These are phyloP conservation scores for Himalopsyche anomala DNA, from an alignment of 2,888 invertebrate species.

Conservation along the genomic window DNA sequence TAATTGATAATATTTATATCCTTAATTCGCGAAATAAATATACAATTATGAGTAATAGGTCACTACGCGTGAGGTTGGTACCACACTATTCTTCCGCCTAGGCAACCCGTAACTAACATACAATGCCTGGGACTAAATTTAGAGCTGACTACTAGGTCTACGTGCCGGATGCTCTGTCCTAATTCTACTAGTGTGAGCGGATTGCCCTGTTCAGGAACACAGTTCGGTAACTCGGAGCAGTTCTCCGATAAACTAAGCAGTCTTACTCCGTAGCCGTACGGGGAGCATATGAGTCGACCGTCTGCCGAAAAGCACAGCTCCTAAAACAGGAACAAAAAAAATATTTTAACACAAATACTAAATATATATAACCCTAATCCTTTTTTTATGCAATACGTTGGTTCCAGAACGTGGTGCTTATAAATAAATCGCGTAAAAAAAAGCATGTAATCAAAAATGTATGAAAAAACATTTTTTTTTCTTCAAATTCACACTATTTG, in stretches of 20 bases:
- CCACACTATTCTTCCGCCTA: conserved; percentile 92
- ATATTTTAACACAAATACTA: background rate
- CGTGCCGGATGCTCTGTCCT: conserved; percentile 84
- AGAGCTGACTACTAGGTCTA: conserved; percentile 90
- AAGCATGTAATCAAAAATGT: too few relatives aligned
- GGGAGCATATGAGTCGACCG: conserved; percentile 93
- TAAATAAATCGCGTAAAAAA: too few relatives aligned
- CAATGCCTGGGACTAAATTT: conserved; percentile 93
- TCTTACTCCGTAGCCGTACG: conserved; percentile 91
- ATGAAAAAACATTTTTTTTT: too few relatives aligned
- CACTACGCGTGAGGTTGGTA: conserved; percentile 81
- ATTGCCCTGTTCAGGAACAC: conserved; percentile 75
- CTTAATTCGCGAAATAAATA: background rate
- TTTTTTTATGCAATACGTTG: too few relatives aligned
- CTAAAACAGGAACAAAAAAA: conserved; percentile 67
- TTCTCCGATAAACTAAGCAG: conserved; percentile 86
- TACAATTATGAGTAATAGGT: background rate
- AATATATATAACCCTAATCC: too few relatives aligned
- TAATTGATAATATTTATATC: background rate
- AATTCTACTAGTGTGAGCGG: conserved; percentile 77
- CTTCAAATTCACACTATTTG: too few relatives aligned
- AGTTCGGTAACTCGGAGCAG: conserved; percentile 87
- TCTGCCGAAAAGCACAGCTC: conserved; percentile 94
- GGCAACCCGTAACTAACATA: conserved; percentile 92
- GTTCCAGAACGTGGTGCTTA: too few relatives aligned